Conservation (phyloP, 2,888 invertebrate species). For the Neoscelio sp. region DNA sequence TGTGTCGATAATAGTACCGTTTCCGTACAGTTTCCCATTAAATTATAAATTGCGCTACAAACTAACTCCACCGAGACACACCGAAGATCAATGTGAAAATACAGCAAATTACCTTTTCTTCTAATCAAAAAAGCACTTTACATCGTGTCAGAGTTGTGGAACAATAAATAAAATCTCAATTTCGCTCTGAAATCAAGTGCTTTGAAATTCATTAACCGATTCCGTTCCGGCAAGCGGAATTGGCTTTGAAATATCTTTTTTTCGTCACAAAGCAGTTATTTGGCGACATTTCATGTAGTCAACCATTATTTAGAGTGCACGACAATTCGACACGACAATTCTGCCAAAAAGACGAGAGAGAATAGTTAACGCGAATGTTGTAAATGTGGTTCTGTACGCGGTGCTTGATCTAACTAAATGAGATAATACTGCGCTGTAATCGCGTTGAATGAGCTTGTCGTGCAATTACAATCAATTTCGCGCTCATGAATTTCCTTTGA, state of each 20-base stretch:
- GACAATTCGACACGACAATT: constrained; percentile 3
- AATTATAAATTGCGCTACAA: constrained; percentile 46
- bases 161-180: constrained; percentile 33
- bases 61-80: constrained; percentile 41
- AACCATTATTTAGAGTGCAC: constrained; percentile 30
- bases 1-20: constrained; percentile 36
- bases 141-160: not conserved
- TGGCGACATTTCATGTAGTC: constrained; percentile 9
- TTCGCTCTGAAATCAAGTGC: not conserved
- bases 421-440: constrained; percentile 49
- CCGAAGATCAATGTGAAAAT: constrained; percentile 46
- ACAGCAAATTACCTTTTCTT: constrained; percentile 34
- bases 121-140: constrained; percentile 28
- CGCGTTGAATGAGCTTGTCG: constrained; percentile 42
- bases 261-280: constrained; percentile 11
- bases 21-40: constrained; percentile 49
- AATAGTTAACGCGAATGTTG: constrained; percentile 36
- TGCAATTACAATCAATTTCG: constrained; percentile 58
- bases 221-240: not conserved
- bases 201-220: constrained; percentile 14
- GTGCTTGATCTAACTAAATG: constrained; percentile 50
- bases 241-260: too few species aligned
- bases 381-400: constrained; percentile 41
- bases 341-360: constrained; percentile 34
- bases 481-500: constrained; percentile 43